These are phyloP conservation scores for Orchestes rusci DNA, from an alignment of 2,888 invertebrate species.

Conservation along the genomic window DNA sequence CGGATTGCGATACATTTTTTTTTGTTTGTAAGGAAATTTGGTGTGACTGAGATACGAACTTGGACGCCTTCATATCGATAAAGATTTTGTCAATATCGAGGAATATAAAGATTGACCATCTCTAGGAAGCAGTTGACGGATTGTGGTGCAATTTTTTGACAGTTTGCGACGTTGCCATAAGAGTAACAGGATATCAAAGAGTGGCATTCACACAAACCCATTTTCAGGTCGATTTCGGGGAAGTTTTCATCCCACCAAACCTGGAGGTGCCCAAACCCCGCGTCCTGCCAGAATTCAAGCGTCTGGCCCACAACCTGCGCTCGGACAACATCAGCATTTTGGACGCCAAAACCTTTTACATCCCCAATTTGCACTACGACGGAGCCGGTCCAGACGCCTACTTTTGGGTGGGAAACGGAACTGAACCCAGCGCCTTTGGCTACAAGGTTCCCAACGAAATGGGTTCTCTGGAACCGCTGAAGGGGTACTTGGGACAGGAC, in stretches of 20 bases:
- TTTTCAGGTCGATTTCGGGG: conserved; percentile 79
- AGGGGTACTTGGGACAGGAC: conserved; percentile 85
- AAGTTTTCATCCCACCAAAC: conserved; percentile 70
- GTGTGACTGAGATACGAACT: too few species aligned
- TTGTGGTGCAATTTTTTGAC: too few species aligned
- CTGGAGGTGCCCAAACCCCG: conserved; percentile 74
- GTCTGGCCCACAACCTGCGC: conserved; percentile 79
- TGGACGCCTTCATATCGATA: too few species aligned
- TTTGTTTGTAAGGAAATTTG: too few species aligned
- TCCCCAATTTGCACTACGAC: conserved; percentile 87
- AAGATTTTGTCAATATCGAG: too few species aligned
- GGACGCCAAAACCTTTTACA: conserved; percentile 86
- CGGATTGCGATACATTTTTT: too few species aligned
- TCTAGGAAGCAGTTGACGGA: too few species aligned
- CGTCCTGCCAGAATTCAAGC: conserved; percentile 77
- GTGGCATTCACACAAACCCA: too few species aligned
- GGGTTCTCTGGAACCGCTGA: conserved; percentile 71
- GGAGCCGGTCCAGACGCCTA: conserved; percentile 89
- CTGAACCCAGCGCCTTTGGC: conserved; percentile 72
- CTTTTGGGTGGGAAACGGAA: conserved; percentile 90
- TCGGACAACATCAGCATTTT: conserved; percentile 88
- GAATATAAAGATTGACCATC: too few species aligned
- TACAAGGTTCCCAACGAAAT: conserved; percentile 82
- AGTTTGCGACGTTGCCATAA: too few species aligned
- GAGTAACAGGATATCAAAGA: too few species aligned